These are phyloP conservation scores for Exaiptasia diaphana DNA, from an alignment of 64 coral and sea anemone species.

Conservation along the genomic window DNA sequence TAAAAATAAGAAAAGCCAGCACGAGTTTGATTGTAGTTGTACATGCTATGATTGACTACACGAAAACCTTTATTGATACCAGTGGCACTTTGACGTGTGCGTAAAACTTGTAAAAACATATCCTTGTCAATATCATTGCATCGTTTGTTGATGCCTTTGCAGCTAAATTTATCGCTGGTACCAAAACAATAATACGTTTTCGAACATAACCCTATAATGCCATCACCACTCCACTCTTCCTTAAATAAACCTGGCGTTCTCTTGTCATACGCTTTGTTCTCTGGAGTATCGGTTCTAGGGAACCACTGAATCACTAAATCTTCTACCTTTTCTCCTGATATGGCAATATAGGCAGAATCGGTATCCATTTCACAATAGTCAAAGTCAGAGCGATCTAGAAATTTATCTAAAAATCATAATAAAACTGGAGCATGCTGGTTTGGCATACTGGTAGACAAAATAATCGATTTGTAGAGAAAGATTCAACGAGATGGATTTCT, in stretches of 20 bases:
- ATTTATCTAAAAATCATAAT: constrained; percentile 41
- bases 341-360: constrained; percentile 27
- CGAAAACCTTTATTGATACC: not conserved
- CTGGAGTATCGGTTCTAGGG: constrained; percentile 21
- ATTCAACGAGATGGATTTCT: constrained; percentile 22
- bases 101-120: constrained; percentile 4
- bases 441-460: no score
- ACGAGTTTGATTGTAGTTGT: not conserved
- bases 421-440: constrained; percentile 42
- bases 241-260: constrained; percentile 44
- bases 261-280: constrained; percentile 34
- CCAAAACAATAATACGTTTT: constrained; percentile 36
- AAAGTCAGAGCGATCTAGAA: constrained; percentile 6
- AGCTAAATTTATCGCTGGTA: constrained; percentile 2
- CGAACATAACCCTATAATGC: constrained; percentile 7
- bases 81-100: not conserved
- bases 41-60: not conserved
- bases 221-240: not conserved
- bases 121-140: not conserved
- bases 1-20: constrained; percentile 22
- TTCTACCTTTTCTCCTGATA: constrained; percentile 14
- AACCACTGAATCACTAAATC: constrained; percentile 27
- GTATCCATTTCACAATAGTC: no score
- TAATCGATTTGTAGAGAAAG: constrained; percentile 5
- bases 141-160: constrained; percentile 5